These are phyloP conservation scores for Caenorhabditis japonica DNA, from an alignment of 2,888 invertebrate species.

Conservation along the genomic window DNA sequence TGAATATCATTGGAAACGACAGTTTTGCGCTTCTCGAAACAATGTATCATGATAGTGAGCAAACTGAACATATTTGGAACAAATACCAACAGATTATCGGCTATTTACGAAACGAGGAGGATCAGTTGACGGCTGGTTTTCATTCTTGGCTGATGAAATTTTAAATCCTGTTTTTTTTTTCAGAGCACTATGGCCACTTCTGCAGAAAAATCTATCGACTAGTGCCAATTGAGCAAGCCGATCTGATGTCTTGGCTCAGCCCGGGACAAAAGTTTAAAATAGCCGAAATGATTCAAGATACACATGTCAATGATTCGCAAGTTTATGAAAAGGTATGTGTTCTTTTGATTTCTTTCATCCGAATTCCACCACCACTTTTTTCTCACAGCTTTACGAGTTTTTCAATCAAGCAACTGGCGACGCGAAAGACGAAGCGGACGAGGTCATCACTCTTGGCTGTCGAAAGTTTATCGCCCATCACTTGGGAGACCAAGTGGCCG, in stretches of 20 bases:
- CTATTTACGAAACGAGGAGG: slow-evolving; percentile 55
- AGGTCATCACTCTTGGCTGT: slow-evolving; percentile 62
- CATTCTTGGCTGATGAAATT: too few species aligned
- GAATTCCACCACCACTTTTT: too few species aligned
- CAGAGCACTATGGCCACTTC: slow-evolving; percentile 66
- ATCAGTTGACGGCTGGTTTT: slow-evolving; percentile 56
- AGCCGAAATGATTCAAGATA: slow-evolving; percentile 59
- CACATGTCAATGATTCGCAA: slow-evolving; percentile 51
- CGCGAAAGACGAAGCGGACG: slow-evolving; percentile 60
- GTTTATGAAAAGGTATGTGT: slow-evolving; percentile 57
- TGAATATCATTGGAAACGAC: slow-evolving; percentile 37
- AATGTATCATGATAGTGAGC: slow-evolving; percentile 60
- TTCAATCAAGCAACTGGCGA: slow-evolving; percentile 57
- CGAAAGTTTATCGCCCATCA: slow-evolving; percentile 62
- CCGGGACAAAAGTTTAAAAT: slow-evolving; percentile 51
- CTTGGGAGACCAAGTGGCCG: slow-evolving; percentile 63
- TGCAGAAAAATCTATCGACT: slow-evolving; percentile 67
- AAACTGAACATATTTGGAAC: slow-evolving; percentile 57
- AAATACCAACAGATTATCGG: slow-evolving; percentile 61
- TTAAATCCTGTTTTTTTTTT: slow-evolving; percentile 1
- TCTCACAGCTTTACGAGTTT: slow-evolving; percentile 55
- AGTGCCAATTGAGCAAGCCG: slow-evolving; percentile 58
- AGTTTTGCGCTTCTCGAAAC: slow-evolving; percentile 37
- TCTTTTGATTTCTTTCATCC: too few species aligned
- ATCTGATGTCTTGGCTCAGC: slow-evolving; percentile 61